Evolutionary conservation across 2,113 vertebrate species (phyloP), one percentile per base, ranked within the genome.

Genomic region (Tachysurus fulvidraco): DNA sequence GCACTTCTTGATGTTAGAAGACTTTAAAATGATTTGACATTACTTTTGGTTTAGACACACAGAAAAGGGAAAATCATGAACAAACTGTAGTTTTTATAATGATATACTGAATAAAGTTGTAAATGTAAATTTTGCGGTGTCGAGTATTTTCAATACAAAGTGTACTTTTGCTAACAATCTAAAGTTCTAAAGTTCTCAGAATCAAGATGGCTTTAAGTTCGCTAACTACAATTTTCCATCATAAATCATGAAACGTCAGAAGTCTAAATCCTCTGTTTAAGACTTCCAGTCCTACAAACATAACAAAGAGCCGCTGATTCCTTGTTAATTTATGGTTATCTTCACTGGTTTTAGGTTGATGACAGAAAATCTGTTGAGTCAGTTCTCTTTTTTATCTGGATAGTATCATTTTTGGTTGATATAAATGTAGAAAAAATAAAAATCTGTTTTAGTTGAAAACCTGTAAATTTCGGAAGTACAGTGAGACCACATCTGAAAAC

Each of bases 241-340:
- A 73, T 19, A 23, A 41, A 9, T 21, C 41, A 44, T 36, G 65
- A 71, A 71, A 71, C 41, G 30, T 71, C 30, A 69, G 36, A 69
- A 23, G 71, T 11, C 71, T 30, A 74, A 74, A 74, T 74, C 25
- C 71, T 71, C 67, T 71, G 30, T 71, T 71, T 71, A 71, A 19
- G 67, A 71, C 30, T 19, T 71, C 9, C n/a, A 67, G 67, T 41
- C 30, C 36, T 71, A 71, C 67, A 9, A 19, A 71, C 28, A 30
- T 17, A 19, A 30, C 30, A 71, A 71, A 71, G 30, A 17, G 67
- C 41, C 0, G 1, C 16, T 36, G 5, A 67, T 36, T 67, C 14
- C 16, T 2, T 36, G n/a, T 36, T 67, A 6, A 71, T 71, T 71
- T 30, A 71, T 19, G 14, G 30, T 36, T 36, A 69, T 71, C 14